These are phyloP conservation scores for Takifugu bimaculatus DNA, from an alignment of 2,113 vertebrate species.

Conservation along the genomic window DNA sequence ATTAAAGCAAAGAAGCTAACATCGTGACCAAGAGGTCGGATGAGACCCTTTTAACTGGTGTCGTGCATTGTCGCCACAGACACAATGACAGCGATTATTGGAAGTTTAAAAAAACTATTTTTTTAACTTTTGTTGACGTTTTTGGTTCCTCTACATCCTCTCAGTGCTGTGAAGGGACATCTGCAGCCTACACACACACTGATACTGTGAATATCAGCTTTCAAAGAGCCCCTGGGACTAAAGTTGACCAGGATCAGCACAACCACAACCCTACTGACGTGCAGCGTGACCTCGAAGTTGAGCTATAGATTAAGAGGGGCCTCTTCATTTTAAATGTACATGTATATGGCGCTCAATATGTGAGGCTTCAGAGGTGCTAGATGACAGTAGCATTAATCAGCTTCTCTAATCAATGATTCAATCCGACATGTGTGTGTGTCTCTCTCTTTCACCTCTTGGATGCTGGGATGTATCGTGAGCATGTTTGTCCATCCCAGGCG, in stretches of 20 bases:
- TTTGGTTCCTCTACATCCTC: conserved; percentile 42
- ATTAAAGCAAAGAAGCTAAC: too few species aligned
- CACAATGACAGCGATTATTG: too few species aligned
- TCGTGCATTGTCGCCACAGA: too few species aligned
- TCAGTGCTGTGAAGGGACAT: conserved; percentile 36
- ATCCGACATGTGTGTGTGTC: not conserved
- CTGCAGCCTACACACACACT: conserved; percentile 38
- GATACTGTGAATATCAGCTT: conserved; percentile 50
- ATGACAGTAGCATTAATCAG: conserved; percentile 42
- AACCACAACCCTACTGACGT: conserved; percentile 40
- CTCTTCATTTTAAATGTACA: too few species aligned
- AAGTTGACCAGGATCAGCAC: conserved; percentile 32
- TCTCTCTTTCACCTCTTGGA: conserved; percentile 83
- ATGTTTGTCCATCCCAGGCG: conserved; percentile 93
- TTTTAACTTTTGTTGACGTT: not conserved
- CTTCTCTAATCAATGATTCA: conserved; percentile 30
- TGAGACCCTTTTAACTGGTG: too few species aligned
- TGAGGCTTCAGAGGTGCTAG: conserved; percentile 24
- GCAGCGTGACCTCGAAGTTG: conserved; percentile 38
- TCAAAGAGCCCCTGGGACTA: conserved; percentile 53
- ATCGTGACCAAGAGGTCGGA: too few species aligned
- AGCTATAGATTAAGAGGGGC: conserved; percentile 16
- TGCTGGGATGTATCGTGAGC: conserved; percentile 88
- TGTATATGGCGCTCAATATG: not conserved
- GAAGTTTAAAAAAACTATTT: too few species aligned